Percentiles rank a stretch among this genome's conserved stretches.
phyloP scores from a whole-genome alignment of 1,140 invertebrate genomes.

The Carcinoscorpius rotundicauda region DNA sequence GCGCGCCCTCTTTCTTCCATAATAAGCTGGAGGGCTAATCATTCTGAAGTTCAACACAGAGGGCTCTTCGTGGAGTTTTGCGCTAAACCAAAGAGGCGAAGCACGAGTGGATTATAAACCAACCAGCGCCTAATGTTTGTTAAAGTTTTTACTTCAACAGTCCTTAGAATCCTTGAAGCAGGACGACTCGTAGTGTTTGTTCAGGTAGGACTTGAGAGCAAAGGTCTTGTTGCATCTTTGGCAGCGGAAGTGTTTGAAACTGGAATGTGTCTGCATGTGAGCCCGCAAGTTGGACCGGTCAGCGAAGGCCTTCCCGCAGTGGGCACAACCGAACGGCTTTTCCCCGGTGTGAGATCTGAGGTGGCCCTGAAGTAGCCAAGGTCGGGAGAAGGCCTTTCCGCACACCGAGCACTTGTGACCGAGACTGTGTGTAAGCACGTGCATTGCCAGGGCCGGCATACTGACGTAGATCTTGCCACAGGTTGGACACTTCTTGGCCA shows the following conservation, averaged over 20 bases:
- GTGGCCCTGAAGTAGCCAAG: slow-evolving; percentile 88
- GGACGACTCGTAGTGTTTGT: slow-evolving; percentile 95
- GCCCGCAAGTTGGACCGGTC: slow-evolving; percentile 90
- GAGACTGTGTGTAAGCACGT: slow-evolving; percentile 72
- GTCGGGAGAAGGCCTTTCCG: slow-evolving; percentile 90
- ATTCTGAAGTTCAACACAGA: too few species aligned
- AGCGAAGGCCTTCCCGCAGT: slow-evolving; percentile 97
- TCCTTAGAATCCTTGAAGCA: slow-evolving; percentile 59
- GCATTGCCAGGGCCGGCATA: slow-evolving; percentile 96
- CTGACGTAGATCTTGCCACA: slow-evolving; percentile 90
- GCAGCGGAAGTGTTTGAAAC: slow-evolving; percentile 92
- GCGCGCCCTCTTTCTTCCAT: too few species aligned
- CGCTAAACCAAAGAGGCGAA: too few species aligned
- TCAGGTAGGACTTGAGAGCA: slow-evolving; percentile 95
- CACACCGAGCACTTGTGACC: slow-evolving; percentile 69
- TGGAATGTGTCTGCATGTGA: slow-evolving; percentile 98
- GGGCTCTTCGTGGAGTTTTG: too few species aligned
- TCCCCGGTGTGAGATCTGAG: slow-evolving; percentile 94
- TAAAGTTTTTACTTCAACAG: too few species aligned
- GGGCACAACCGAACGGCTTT: slow-evolving; percentile 96
- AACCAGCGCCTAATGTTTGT: too few species aligned
- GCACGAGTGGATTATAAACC: too few species aligned
- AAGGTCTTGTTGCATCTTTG: slow-evolving; percentile 93
- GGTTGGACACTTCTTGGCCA: slow-evolving; percentile 83
- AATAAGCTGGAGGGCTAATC: too few species aligned